A percentile compares a stretch with the other conserved stretches of the same genome.
Conservation (phyloP, 1,140 invertebrate species). For the Drosophila sturtevanti region DNA sequence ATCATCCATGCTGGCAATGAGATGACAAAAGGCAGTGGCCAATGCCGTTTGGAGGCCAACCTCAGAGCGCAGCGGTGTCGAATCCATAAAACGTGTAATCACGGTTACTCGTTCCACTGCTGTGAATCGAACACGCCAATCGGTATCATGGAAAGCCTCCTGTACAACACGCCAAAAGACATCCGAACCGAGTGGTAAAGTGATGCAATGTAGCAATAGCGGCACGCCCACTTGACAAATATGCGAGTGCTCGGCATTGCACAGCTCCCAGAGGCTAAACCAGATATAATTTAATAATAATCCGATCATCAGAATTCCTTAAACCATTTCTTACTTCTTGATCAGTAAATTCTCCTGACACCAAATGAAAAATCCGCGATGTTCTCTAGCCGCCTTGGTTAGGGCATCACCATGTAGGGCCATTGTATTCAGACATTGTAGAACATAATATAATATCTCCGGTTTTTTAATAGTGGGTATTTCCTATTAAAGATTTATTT, state of each 20-base stretch:
- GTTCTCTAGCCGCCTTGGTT: conserved; percentile 92
- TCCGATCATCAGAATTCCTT: no score
- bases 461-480: conserved; percentile 92
- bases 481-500: conserved; percentile 83
- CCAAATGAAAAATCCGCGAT: conserved; percentile 98
- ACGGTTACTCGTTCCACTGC: conserved; percentile 97
- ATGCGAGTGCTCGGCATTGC: conserved; percentile 96
- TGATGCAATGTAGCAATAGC: conserved; percentile 96
- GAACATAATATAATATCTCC: conserved; percentile 96
- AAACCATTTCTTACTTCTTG: conserved; percentile 96
- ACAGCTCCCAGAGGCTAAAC: conserved; percentile 95
- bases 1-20: conserved; percentile 98
- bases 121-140: conserved; percentile 95
- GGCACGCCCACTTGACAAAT: conserved; percentile 95
- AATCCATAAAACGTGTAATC: conserved; percentile 96
- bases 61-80: conserved; percentile 92
- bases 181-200: conserved; percentile 94
- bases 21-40: conserved; percentile 97
- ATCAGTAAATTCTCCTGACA: conserved; percentile 98
- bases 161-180: conserved; percentile 97
- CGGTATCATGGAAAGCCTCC: conserved; percentile 94
- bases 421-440: conserved; percentile 95
- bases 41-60: conserved; percentile 95
- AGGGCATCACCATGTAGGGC: conserved; percentile 97
- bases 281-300: no score